Evolutionary conservation across 92 coral and sea anemone genomes (phyloP).

Genomic region (Porites lobata): DNA sequence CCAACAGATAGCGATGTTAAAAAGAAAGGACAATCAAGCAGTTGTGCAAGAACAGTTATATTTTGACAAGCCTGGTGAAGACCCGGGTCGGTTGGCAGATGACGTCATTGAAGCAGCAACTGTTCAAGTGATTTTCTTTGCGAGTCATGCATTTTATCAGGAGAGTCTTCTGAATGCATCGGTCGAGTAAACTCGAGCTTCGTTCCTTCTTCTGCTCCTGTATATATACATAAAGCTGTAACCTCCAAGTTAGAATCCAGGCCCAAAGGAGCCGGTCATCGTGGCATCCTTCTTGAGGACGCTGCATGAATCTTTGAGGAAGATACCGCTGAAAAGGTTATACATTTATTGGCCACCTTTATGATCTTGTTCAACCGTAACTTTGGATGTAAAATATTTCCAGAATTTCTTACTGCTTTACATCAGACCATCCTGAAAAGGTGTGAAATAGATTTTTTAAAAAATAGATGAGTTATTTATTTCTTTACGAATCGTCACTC

Average conservation of each 20-base stretch:
- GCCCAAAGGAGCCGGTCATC: too few relatives aligned
- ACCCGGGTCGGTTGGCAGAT: too few relatives aligned
- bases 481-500: background rate
- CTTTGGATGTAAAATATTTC: background rate
- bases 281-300: too few relatives aligned
- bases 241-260: background rate
- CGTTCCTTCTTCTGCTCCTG: background rate
- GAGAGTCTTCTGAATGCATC: background rate
- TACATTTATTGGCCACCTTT: background rate
- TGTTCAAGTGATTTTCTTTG: too few relatives aligned
- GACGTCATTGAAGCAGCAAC: too few relatives aligned
- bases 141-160: background rate
- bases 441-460: too few relatives aligned
- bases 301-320: background rate
- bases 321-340: background rate
- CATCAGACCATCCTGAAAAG: background rate
- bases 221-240: background rate
- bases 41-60: background rate
- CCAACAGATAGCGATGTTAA: constrained; percentile 6
- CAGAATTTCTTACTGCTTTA: background rate
- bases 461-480: too few relatives aligned
- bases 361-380: background rate
- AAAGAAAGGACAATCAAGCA: too few relatives aligned
- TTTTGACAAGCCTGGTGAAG: too few relatives aligned
- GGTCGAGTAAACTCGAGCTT: background rate